Percentiles rank a stretch among this genome's conserved stretches.
These are phyloP conservation scores for Sardina pilchardus DNA, from an alignment of 2,113 vertebrate genomes.

Conservation along the genomic window DNA sequence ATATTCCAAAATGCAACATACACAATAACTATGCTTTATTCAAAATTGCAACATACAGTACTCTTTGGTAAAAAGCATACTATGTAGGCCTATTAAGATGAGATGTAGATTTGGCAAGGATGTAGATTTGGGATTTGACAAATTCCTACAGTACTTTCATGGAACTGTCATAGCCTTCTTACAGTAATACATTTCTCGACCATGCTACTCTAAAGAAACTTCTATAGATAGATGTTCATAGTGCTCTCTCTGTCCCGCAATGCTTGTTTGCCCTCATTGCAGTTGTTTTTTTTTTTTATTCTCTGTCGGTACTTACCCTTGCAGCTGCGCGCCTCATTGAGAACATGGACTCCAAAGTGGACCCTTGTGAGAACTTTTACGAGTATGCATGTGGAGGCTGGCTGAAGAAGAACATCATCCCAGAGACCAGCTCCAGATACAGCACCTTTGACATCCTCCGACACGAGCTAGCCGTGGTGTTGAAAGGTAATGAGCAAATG, in stretches of 20 bases:
- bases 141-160: too few relatives aligned
- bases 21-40: too few relatives aligned
- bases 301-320: background rate
- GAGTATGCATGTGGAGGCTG: conserved; percentile 93
- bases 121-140: too few relatives aligned
- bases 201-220: too few relatives aligned
- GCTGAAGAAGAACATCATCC: conserved; percentile 91
- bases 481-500: conserved; percentile 84
- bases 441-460: conserved; percentile 93
- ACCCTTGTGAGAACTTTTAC: conserved; percentile 90
- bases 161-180: too few relatives aligned
- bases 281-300: background rate
- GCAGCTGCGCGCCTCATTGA: conserved; percentile 88
- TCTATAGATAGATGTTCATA: background rate
- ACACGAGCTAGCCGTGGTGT: conserved; percentile 87
- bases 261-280: background rate
- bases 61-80: too few relatives aligned
- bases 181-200: too few relatives aligned
- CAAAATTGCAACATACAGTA: too few relatives aligned
- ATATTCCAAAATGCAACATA: too few relatives aligned
- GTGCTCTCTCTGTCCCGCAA: background rate
- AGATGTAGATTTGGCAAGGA: too few relatives aligned
- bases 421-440: conserved; percentile 89
- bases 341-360: conserved; percentile 83
- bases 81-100: too few relatives aligned